Evolutionary conservation across 2,888 invertebrate genomes (phyloP), one percentile per base, ranked within the genome.

Genomic region (Neoscelio sp.): DNA sequence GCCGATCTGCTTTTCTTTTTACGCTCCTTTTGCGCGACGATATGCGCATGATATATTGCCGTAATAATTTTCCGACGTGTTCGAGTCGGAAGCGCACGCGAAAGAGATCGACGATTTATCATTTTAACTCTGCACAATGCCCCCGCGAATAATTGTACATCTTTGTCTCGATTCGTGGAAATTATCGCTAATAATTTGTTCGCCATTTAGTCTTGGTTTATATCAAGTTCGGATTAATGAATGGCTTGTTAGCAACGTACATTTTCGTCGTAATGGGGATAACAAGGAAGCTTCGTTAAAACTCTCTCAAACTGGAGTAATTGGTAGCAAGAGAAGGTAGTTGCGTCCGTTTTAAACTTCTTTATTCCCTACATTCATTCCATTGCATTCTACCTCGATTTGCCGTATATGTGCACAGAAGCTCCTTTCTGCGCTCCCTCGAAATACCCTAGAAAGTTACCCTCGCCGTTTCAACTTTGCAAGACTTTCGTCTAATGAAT

Each of bases 251-350:
- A 44, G 67, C 33, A 67, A 46, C 28, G 48, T 48, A 42, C 35
- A 35, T 23, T 26, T 52, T 40, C 62, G 12, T 15, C 54, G 28
- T 13, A 40, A 74, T 23, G 12, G 38, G 73, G 42, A 60, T 58
- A 78, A 80, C 52, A 48, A 46, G 60, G 71, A 44, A 44, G 74
- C 56, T 77, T 73, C 76, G 70, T 76, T 62, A 80, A 83, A 83
- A 82, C 84, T 83, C 48, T n/a, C n/a, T 82, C 76, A 71, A 82
- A 81, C 80, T 82, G 77, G 80, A 84, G 83, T 84, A 83, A 84
- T 84, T 84, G 83, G 81, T 75, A 75, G 68, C 71, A 64, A 35
- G 52, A 48, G 52, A 12, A 64, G 70, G 50, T 52, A 50, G 54
- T 30, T 33, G 23, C 38, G n/a, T 67, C 52, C 48, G 30, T 46